Percentiles rank a stretch among this genome's conserved stretches.
These are phyloP conservation scores for Rhea americana DNA, from an alignment of 2,113 vertebrate species.

Conservation along the genomic window DNA sequence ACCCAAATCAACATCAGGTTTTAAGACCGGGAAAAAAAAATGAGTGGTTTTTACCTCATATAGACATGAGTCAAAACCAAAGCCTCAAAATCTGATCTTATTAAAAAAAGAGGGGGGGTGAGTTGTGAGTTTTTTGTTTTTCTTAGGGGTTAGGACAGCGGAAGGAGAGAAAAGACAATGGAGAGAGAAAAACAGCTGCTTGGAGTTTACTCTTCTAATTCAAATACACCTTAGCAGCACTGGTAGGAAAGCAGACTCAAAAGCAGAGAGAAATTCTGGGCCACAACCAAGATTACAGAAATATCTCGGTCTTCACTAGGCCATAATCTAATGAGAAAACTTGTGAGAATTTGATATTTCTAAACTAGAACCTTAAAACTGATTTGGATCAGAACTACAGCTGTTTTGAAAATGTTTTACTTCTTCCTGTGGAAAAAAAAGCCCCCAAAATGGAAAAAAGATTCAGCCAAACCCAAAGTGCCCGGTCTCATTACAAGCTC, in stretches of 20 bases:
- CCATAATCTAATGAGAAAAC: constrained; percentile 40
- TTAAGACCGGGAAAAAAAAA: background rate
- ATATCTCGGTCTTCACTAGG: constrained; percentile 43
- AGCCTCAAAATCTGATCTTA: constrained; percentile 40
- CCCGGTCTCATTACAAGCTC: constrained; percentile 56
- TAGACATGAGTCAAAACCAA: constrained; percentile 43
- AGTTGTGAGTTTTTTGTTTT: constrained; percentile 20
- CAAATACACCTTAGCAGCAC: constrained; percentile 55
- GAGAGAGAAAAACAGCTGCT: constrained; percentile 51
- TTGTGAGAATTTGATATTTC: constrained; percentile 66
- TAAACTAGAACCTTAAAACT: constrained; percentile 47
- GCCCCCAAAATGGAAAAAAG: constrained; percentile 27
- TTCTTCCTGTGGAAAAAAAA: constrained; percentile 44
- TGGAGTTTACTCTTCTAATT: background rate
- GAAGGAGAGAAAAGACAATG: constrained; percentile 27
- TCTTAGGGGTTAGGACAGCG: background rate
- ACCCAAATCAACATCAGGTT: background rate
- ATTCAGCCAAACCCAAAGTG: constrained; percentile 59
- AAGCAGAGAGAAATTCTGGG: constrained; percentile 66
- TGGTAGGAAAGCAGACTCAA: constrained; percentile 31
- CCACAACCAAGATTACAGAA: constrained; percentile 35
- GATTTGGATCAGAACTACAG: constrained; percentile 35
- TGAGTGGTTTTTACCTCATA: constrained; percentile 34
- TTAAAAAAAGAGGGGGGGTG: background rate
- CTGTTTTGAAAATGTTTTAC: constrained; percentile 44